Evolutionary conservation across 1,140 invertebrate species (phyloP), one percentile per base, ranked within the genome.

Genomic region (Watersipora subatra): DNA sequence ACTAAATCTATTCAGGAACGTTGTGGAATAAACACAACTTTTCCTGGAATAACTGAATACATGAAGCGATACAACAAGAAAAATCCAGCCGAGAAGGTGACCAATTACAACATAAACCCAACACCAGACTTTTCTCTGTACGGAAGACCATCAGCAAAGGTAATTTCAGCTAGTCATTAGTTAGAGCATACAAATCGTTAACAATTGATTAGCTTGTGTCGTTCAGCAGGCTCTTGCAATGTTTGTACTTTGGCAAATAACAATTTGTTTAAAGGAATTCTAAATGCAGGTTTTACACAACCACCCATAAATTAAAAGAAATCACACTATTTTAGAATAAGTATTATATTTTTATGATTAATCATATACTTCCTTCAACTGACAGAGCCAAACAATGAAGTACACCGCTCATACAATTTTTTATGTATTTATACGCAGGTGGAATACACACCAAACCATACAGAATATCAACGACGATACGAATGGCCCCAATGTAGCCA

Each of bases 1-100:
- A 70, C 65, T 20, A 68, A 73, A 61, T 75, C 72, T 17, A 70
- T 76, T 7, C 78, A 80, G 66, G 77, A 80, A 64, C 73, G 73
- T 59, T 76, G 73, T 26, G 78, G 78, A 3, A 80, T 80, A 66
- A 79, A 79, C 69, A 78, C 72, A 19, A 76, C 65, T 0, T 80
- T 75, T 67, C 78, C 78, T 3, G 77, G 78, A 20, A 68, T 55
- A 15, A 77, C 77, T 0, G 76, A 78, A 65, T 79, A 79, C 67
- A 76, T 71, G 71, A 67, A 69, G 20, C 70, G 75, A 28, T 79
- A 75, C 66, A 69, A 57, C 12, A 26, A 29, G 19, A 75, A 75
- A 15, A 68, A 69, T 0, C 69, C 66, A 26, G 68, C 73, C 62
- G 61, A 71, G 15, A 64, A 66, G 19, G 72, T 70, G 19, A 71